Evolutionary conservation across 2,113 vertebrate species (phyloP), one percentile per base, ranked within the genome.

Genomic region (Sphaerodactylus townsendi): DNA sequence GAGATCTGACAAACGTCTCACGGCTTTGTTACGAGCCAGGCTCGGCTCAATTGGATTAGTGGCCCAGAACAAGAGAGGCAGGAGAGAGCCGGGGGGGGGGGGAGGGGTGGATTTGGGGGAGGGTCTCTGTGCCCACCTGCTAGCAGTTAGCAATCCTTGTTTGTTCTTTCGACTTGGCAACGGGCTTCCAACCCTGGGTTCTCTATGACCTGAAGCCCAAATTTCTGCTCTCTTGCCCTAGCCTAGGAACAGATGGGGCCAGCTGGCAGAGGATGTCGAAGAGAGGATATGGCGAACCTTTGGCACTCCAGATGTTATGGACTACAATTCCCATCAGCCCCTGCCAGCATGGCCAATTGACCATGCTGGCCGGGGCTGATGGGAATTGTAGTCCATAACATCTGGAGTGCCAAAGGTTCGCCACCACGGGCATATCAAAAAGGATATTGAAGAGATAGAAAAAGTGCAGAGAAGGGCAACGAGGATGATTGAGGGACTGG

Each of bases 1-100:
- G 90, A 83, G 86, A 93, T 90, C 93, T 94, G 92, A 95, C 87
- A 92, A 95, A 94, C 87, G 86, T 85, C 85, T 92, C 28, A 1
- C 87, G 75, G 87, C 88, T 80, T 88, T 1, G 7, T 90, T 91
- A 85, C 74, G 77, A 90, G 89, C 89, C 64, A 73, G 3, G 87
- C 1, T 0, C 85, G 44, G 88, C 89, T 85, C 92, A 87, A 91
- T 89, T 92, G 92, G 88, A 93, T 94, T 90, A 90, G 88, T 90
- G 90, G 93, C 93, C 92, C 91, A 84, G 86, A 92, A 89, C 81
- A 90, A 85, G 88, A 87, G 91, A 89, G 84, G 89, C 85, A 80
- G 89, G 86, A 89, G 53, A n/a, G 48, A 87, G 68, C 14, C 3
- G 3, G n/a, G 46, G 19, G 44, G 30, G n/a, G 68, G 77, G 86